Conservation (phyloP, 2,113 vertebrate species). For the Phoenicopterus ruber region DNA sequence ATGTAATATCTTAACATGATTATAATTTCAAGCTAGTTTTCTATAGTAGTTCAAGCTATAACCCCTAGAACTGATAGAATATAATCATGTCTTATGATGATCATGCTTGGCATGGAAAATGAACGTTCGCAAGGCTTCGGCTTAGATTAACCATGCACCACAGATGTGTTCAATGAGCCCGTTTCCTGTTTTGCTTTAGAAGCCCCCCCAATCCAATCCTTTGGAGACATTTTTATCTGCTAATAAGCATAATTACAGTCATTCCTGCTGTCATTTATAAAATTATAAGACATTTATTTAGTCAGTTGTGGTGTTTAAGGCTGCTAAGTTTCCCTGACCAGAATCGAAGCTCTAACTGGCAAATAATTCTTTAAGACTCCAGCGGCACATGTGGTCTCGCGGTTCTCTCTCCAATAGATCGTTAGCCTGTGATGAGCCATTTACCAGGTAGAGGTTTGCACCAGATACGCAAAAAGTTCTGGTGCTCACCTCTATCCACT, state of each 20-base stretch:
- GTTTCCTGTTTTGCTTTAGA: constrained; percentile 53
- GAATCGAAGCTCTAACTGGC: neutral
- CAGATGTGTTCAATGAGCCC: constrained; percentile 35
- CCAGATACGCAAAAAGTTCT: neutral
- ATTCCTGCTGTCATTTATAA: constrained; percentile 56
- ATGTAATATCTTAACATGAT: constrained; percentile 17
- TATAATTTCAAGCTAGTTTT: constrained; percentile 48
- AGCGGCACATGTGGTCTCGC: neutral
- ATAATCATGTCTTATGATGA: constrained; percentile 5
- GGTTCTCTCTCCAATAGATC: neutral
- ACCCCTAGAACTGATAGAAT: constrained; percentile 25
- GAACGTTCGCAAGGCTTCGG: neutral
- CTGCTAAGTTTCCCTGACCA: constrained; percentile 27
- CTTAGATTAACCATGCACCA: constrained; percentile 20
- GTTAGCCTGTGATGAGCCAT: neutral
- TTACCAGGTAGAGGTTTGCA: neutral
- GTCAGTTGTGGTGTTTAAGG: constrained; percentile 14
- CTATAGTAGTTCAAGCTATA: constrained; percentile 6
- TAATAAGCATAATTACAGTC: constrained; percentile 50
- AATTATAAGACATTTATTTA: constrained; percentile 37
- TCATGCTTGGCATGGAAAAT: constrained; percentile 49
- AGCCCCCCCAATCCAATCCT: neutral
- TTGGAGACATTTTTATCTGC: constrained; percentile 49
- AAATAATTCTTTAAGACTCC: neutral
- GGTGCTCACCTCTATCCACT: neutral